Conservation (phyloP, 2,888 invertebrate species). For the Bimastos eiseni region DNA sequence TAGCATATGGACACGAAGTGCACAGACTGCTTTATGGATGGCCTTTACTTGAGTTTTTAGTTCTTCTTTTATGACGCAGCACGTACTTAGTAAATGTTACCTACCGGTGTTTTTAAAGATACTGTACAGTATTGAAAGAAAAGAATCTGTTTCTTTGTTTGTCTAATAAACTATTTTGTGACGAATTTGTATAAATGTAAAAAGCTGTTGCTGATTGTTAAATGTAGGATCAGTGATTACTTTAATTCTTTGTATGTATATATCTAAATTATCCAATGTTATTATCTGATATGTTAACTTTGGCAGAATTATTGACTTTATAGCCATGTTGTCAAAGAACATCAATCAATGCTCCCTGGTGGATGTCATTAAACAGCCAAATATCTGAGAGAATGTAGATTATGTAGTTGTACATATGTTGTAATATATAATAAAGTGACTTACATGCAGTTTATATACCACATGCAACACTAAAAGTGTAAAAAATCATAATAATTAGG, state of each 20-base stretch:
- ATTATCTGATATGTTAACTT: neutral
- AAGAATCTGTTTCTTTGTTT: neutral
- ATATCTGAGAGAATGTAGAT: too few species aligned
- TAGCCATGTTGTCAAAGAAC: neutral
- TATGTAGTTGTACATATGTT: too few species aligned
- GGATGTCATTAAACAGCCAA: too few species aligned
- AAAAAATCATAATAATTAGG: neutral
- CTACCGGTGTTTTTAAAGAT: neutral
- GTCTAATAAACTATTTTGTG: neutral
- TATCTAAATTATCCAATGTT: neutral
- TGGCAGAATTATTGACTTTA: neutral
- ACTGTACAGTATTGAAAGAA: neutral
- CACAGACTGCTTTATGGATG: too few species aligned
- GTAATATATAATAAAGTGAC: too few species aligned
- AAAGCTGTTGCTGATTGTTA: neutral
- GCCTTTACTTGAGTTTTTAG: too few species aligned
- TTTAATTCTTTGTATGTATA: neutral
- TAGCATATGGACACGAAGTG: too few species aligned
- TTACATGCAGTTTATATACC: too few species aligned
- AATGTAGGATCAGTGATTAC: neutral
- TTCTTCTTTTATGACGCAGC: too few species aligned
- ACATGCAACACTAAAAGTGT: too few species aligned
- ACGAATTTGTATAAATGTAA: neutral
- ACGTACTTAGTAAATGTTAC: too few species aligned
- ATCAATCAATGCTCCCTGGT: too few species aligned